phyloP scores from a whole-genome alignment of 2,888 invertebrate genomes.

The Eupithecia abbreviata region DNA sequence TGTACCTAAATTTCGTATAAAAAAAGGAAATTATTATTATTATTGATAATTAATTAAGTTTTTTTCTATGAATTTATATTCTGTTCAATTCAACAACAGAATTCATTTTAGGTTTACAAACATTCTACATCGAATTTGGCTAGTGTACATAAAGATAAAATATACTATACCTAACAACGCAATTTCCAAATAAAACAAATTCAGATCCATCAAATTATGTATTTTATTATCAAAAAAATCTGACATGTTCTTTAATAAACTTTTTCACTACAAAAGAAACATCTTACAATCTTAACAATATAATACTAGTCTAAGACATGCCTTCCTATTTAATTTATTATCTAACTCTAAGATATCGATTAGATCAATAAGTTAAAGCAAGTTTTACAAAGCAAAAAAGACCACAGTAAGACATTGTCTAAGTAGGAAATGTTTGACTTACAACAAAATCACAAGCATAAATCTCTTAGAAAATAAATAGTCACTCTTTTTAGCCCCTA shows the following conservation, averaged over 20 bases:
- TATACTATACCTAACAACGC: neutral
- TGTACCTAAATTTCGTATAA: too few species aligned
- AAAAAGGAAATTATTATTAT: too few species aligned
- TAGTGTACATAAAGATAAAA: too few species aligned
- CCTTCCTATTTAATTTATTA: constrained; percentile 29
- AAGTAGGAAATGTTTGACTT: constrained; percentile 42
- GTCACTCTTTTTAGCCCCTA: neutral
- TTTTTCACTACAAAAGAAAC: constrained; percentile 42
- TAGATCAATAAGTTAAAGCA: constrained; percentile 44
- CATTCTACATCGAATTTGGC: too few species aligned
- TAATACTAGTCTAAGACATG: constrained; percentile 46
- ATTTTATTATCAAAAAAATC: constrained; percentile 53
- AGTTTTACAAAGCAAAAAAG: constrained; percentile 55
- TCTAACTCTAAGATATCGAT: constrained; percentile 41
- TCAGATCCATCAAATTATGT: constrained; percentile 35
- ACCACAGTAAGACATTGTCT: constrained; percentile 46
- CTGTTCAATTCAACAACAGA: too few species aligned
- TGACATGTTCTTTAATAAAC: constrained; percentile 51
- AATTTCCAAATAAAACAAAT: constrained; percentile 30
- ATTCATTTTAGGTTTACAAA: too few species aligned
- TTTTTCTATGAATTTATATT: too few species aligned
- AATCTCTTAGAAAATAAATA: constrained; percentile 24
- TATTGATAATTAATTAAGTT: too few species aligned
- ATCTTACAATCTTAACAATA: constrained; percentile 55
- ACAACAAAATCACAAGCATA: constrained; percentile 40